Base-by-base conservation (phyloP, 2,888 invertebrate genomes). In the Drosophila infuscata region DNA sequence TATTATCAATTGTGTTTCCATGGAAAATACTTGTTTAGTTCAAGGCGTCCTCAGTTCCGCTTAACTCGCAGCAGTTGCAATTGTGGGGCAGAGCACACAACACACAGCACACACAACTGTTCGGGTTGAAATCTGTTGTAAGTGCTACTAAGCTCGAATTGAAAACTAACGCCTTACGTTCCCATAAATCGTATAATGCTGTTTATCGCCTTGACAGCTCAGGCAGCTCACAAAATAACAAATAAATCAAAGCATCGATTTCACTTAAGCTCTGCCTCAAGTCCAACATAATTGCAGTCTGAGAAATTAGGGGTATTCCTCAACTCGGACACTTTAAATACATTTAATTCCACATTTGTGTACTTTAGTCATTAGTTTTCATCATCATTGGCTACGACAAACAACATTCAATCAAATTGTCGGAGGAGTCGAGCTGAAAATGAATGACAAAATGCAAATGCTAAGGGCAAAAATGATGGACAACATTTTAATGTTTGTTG, bases 351-450 rank as follows among this genome's bases (percentile, higher is more conserved):
- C 20, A 2, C 41, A 11, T 43, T 43, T 25, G 11, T 15, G 15
- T 32, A 2, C 17, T 29, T 9, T 25, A 25, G 35, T 17, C 15
- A 9, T 20, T 12, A 7, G 46, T 46, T 46, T 43, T 12, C 35
- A 17, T 32, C 52, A 25, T 53, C n/a, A 30, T 7, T 30, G n/a
- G 25, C 15, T 15, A 29, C 11, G 25, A 32, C 17, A 51, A 74
- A 54, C 58, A 57, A 49, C 53, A 77, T 64, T 69, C 32, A 65
- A 76, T 72, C 68, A 64, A 62, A 54, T 59, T 53, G 51, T 12
- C 8, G 11, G n/a, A 3, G 11, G 11, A 11, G n/a, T 43, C n/a
- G 4, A 25, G 8, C 46, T 25, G 15, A 8, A 25, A 25, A 46
- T 15, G 1, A 25, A 25, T 25, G 25, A 33, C 11, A 7, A 5